Conservation (phyloP, 2,888 invertebrate genomes). For the Megamerina dolium region DNA sequence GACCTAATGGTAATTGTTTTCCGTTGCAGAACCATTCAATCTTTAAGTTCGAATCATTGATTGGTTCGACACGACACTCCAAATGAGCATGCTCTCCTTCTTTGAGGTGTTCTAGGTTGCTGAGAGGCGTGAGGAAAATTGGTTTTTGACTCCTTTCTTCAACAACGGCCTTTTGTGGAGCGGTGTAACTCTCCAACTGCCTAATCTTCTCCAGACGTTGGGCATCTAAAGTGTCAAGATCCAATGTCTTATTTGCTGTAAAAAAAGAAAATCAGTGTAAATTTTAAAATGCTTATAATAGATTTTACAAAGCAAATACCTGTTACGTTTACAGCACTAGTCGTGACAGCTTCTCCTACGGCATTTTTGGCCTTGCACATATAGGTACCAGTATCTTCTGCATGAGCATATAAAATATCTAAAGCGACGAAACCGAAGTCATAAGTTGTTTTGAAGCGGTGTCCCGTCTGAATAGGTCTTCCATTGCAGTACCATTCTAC, state of each 20-base stretch:
- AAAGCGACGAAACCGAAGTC: slow-evolving; percentile 97
- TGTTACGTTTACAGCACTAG: slow-evolving; percentile 80
- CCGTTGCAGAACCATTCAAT: slow-evolving; percentile 97
- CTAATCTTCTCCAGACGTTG: slow-evolving; percentile 83
- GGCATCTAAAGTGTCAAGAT: slow-evolving; percentile 84
- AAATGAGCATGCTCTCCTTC: slow-evolving; percentile 88
- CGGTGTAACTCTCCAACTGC: slow-evolving; percentile 74
- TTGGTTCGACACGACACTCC: slow-evolving; percentile 86
- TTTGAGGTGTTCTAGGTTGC: slow-evolving; percentile 78
- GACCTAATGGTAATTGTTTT: slow-evolving; percentile 79
- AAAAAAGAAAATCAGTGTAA: slow-evolving; percentile 19
- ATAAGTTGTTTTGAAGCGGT: slow-evolving; percentile 91
- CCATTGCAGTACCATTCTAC: slow-evolving; percentile 99
- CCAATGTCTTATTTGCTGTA: slow-evolving; percentile 75
- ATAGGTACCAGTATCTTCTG: slow-evolving; percentile 95
- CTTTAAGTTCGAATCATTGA: slow-evolving; percentile 81
- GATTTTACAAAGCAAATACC: slow-evolving; percentile 51
- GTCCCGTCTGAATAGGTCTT: slow-evolving; percentile 84
- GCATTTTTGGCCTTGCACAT: slow-evolving; percentile 94
- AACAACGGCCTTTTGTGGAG: slow-evolving; percentile 68
- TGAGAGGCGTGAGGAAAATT: slow-evolving; percentile 84
- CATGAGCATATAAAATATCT: slow-evolving; percentile 92
- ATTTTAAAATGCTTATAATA: too few relatives aligned
- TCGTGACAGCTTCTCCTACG: slow-evolving; percentile 91
- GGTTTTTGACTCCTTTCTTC: slow-evolving; percentile 77